These are phyloP conservation scores for Myotis brandtii DNA, from an alignment of 2,113 vertebrate genomes.

Conservation along the genomic window DNA sequence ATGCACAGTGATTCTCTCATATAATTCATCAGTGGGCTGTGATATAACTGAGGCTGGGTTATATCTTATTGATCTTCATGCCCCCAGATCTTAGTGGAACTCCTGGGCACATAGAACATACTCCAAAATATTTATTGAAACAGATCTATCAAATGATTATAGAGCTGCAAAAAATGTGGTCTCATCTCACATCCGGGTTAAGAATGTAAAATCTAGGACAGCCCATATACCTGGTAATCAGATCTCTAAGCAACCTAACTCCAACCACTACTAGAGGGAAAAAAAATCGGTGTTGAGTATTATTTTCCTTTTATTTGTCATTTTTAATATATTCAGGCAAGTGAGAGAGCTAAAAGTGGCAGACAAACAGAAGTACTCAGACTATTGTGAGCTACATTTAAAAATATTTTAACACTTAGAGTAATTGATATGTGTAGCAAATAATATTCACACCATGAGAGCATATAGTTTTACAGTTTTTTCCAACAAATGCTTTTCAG, in stretches of 20 bases:
- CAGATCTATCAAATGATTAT: neutral
- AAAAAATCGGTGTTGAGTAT: neutral
- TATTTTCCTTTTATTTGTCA: neutral
- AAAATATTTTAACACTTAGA: neutral
- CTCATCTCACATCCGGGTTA: neutral
- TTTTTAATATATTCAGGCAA: constrained; percentile 15
- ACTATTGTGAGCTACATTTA: neutral
- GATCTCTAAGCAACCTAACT: neutral
- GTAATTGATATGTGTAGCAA: neutral
- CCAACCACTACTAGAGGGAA: neutral
- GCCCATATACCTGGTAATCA: neutral
- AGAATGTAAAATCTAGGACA: neutral
- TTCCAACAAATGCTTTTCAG: neutral
- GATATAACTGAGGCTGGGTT: neutral
- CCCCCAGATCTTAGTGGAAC: neutral
- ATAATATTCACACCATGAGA: neutral
- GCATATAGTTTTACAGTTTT: neutral
- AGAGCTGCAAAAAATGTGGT: neutral
- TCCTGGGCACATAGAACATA: neutral
- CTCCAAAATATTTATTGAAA: constrained; percentile 18
- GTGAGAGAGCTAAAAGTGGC: neutral
- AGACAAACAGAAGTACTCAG: neutral
- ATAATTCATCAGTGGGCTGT: neutral
- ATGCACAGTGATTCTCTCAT: neutral
- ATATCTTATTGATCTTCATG: neutral